phyloP scores from a whole-genome alignment of 2,113 vertebrate species.

The Zosterops lateralis region DNA sequence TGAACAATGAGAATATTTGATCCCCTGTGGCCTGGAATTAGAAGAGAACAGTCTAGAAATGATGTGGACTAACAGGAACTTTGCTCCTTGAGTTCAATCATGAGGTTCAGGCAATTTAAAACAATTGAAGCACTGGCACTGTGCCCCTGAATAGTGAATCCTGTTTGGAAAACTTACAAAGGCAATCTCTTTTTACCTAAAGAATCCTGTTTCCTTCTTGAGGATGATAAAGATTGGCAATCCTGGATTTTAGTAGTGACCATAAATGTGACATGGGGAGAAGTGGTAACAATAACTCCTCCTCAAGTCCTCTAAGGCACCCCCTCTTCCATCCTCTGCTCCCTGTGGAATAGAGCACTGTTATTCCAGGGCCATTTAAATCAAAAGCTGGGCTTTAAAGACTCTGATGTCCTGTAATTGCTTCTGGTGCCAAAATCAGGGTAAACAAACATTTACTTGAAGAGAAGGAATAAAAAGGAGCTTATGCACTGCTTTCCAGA shows the following conservation, averaged over 20 bases:
- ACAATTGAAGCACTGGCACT: not conserved
- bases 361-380: not conserved
- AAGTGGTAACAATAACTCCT: not conserved
- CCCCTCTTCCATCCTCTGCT: not conserved
- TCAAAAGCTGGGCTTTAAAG: not conserved
- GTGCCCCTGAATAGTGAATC: not conserved
- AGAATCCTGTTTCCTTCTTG: not conserved
- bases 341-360: not conserved
- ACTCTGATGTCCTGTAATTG: not conserved
- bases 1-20: not conserved
- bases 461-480: not conserved
- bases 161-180: not conserved
- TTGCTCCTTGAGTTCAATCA: not conserved
- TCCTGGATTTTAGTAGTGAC: not conserved
- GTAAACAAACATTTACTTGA: slow-evolving; percentile 1
- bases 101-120: not conserved
- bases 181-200: not conserved
- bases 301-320: not conserved
- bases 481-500: not conserved
- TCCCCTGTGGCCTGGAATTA: not conserved
- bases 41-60: not conserved
- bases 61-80: not conserved
- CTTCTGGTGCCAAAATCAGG: slow-evolving; percentile 15
- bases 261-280: not conserved
- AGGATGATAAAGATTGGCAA: not conserved